These are phyloP conservation scores for Phyllotreta striolata DNA, from an alignment of 2,888 invertebrate species.

Conservation along the genomic window DNA sequence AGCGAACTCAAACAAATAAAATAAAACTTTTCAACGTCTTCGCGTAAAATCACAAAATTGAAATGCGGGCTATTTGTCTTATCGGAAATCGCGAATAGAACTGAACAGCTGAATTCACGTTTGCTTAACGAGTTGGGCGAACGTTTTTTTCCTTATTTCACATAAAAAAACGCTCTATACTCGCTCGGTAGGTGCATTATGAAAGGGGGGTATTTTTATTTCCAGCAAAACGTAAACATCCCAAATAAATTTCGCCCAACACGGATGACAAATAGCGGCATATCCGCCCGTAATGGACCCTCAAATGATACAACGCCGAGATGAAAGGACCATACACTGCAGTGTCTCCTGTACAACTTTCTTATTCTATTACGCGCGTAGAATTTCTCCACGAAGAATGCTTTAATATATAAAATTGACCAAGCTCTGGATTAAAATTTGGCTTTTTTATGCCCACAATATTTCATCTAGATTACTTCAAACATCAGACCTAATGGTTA, in stretches of 20 bases:
- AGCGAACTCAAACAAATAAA: constrained; percentile 10
- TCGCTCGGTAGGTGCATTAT: too few species aligned
- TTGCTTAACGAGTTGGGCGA: constrained; percentile 6
- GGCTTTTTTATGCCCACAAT: too few species aligned
- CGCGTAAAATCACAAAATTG: constrained; percentile 3
- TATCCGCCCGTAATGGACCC: constrained; percentile 5
- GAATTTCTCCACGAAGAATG: too few species aligned
- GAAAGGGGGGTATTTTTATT: background rate
- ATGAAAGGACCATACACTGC: constrained; percentile 1
- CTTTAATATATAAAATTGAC: too few species aligned
- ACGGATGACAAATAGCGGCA: constrained; percentile 2
- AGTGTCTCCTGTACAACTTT: background rate
- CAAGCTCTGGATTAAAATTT: too few species aligned
- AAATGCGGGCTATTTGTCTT: constrained; percentile 8
- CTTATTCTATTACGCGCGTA: too few species aligned
- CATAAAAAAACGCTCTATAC: too few species aligned
- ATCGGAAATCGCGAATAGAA: background rate
- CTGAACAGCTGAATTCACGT: constrained; percentile 11
- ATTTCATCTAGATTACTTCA: too few species aligned
- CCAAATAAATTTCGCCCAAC: background rate
- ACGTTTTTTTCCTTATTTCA: background rate
- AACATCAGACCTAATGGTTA: too few species aligned
- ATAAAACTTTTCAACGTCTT: constrained; percentile 16
- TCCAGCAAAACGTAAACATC: background rate
- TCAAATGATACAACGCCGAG: constrained; percentile 5